Percentiles rank a stretch among this genome's conserved stretches.
These are phyloP conservation scores for Baronia brevicornis DNA, from an alignment of 2,888 invertebrate genomes.

Conservation along the genomic window DNA sequence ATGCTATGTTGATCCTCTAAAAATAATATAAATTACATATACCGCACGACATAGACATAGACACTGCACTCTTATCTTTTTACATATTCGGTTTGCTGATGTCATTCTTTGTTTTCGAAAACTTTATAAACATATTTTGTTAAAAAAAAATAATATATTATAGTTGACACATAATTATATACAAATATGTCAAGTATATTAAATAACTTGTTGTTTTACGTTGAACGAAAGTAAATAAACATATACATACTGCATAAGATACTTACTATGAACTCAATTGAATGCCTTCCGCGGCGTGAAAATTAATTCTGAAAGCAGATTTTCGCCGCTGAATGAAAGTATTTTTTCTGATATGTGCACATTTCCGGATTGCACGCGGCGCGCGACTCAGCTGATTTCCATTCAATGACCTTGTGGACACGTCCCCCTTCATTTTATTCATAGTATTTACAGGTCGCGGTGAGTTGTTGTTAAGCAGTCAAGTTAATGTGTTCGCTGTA, in stretches of 20 bases:
- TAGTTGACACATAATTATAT: no score
- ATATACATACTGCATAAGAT: conserved; percentile 25
- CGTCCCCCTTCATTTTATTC: conserved; percentile 48
- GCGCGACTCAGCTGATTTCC: conserved; percentile 65
- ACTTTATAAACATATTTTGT: no score
- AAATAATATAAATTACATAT: no score
- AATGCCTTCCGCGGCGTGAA: conserved; percentile 22
- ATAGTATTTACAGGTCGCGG: conserved; percentile 57
- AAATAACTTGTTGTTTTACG: no score
- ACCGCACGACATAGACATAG: no score
- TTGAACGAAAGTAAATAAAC: no score
- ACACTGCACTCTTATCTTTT: conserved; percentile 14
- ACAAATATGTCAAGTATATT: no score
- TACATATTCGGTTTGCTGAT: conserved; percentile 1
- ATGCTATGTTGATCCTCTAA: no score
- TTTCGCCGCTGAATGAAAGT: conserved; percentile 21
- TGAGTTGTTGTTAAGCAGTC: conserved; percentile 39
- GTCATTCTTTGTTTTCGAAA: not conserved
- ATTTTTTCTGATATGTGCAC: conserved; percentile 28
- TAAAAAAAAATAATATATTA: not conserved
- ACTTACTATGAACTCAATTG: conserved; percentile 41
- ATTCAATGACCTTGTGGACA: conserved; percentile 60
- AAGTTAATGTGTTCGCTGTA: conserved; percentile 23
- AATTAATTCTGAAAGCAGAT: conserved; percentile 24
- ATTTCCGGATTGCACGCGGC: conserved; percentile 57